These are phyloP conservation scores for Mythimna pallens DNA, from an alignment of 2,888 invertebrate genomes.

Conservation along the genomic window DNA sequence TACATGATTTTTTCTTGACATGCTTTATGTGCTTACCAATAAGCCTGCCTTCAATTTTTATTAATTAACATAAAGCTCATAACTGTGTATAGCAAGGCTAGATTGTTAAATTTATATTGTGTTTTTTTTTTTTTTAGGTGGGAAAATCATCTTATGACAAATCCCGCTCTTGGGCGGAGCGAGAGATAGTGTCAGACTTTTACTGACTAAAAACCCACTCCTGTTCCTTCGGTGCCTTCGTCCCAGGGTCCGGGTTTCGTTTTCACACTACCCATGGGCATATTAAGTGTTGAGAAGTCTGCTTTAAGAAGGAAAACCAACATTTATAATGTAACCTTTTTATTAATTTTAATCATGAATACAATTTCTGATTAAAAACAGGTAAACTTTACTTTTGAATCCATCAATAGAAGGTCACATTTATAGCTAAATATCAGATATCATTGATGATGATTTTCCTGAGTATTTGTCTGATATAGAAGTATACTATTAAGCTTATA, in stretches of 20 bases:
- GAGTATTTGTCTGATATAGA: neutral
- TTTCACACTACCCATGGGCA: too few species aligned
- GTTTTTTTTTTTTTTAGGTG: too few species aligned
- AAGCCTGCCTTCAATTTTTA: neutral
- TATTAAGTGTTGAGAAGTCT: too few species aligned
- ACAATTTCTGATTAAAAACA: neutral
- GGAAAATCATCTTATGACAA: too few species aligned
- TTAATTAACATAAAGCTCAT: neutral
- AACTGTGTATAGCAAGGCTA: too few species aligned
- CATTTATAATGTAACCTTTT: too few species aligned
- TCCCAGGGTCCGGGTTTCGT: too few species aligned
- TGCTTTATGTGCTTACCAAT: neutral
- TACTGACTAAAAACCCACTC: too few species aligned
- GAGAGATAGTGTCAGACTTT: too few species aligned
- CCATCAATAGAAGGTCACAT: neutral
- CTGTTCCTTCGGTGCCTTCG: too few species aligned
- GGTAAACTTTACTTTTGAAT: neutral
- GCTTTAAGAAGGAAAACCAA: too few species aligned
- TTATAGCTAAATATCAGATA: neutral
- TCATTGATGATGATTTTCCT: neutral
- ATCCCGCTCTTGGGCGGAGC: too few species aligned
- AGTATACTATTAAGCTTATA: constrained; percentile 32
- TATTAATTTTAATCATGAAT: neutral
- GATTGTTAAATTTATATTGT: neutral
- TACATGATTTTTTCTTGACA: neutral